Evolutionary conservation across 2,113 vertebrate genomes (phyloP), one percentile per base, ranked within the genome.

Genomic region (Micromys minutus): DNA sequence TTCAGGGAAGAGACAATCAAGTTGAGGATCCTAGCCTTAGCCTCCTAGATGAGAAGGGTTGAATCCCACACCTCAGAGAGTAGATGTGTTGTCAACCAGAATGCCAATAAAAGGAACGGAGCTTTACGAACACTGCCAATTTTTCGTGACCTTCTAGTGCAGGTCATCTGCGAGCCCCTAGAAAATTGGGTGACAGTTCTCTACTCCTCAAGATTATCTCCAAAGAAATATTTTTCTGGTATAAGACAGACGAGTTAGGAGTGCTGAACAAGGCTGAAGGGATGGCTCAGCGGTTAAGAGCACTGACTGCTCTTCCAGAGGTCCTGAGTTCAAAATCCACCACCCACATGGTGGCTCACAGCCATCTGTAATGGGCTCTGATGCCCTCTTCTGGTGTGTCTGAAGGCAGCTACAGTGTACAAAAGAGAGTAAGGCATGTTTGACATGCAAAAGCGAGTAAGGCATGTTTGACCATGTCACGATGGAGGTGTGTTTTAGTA

Each of bases 91-190:
- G 5, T 77, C 75, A 50, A 19, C 42, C 52, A 42, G 80, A 42
- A 74, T 12, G 39, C 12, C 34, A 63, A 24, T 11, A 47, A 63
- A 6, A 31, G 50, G 0, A 24, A 36, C 87, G 31, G 72, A 6
- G 34, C 65, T 90, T 22, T 92, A 71, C 71, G 85, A 94, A 91
- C 36, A 50, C 55, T 31, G 79, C 24, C 63, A 7, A 39, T 52
- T 2, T 47, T 72, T 13, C 45, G 50, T 8, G 75, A 76, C 52
- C 19, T 72, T 65, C 72, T 17, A 45, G 16, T 36, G 69, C 45
- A 83, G 1, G 45, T 6, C 39, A 47, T 47, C 4, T 45, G 26
- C 85, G 36, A 95, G 26, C 17, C 52, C 77, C 31, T 12, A 22
- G 4, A 26, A 42, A 83, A 71, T 0, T 2, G 50, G 57, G 50